These are phyloP conservation scores for Strix uralensis DNA, from an alignment of 2,113 vertebrate genomes.

Conservation along the genomic window DNA sequence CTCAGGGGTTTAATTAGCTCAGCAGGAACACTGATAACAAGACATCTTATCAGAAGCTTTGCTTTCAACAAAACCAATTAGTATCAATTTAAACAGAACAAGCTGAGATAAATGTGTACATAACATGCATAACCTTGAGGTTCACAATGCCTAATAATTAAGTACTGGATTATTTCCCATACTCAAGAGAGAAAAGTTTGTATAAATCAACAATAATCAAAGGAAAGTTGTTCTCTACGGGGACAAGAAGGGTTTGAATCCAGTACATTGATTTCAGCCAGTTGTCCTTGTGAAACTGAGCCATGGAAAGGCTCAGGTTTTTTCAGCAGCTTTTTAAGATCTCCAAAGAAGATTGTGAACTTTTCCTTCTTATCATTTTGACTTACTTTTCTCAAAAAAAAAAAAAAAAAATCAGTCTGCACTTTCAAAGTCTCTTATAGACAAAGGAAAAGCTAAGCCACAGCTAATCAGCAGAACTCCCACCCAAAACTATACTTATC, in stretches of 20 bases:
- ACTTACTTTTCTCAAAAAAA: not conserved
- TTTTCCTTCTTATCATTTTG: not conserved
- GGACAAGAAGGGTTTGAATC: not conserved
- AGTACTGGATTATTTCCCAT: slow-evolving; percentile 26
- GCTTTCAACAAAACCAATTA: slow-evolving; percentile 44
- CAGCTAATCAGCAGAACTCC: not conserved
- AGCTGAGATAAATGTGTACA: not conserved
- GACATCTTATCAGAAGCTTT: slow-evolving; percentile 36
- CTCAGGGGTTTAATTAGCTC: slow-evolving; percentile 9
- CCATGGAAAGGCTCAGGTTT: not conserved
- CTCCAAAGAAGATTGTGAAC: not conserved
- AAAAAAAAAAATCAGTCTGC: not conserved
- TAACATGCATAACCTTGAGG: slow-evolving; percentile 25
- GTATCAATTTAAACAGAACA: slow-evolving; percentile 40
- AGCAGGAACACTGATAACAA: not conserved
- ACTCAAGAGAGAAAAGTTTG: not conserved
- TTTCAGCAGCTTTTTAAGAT: not conserved
- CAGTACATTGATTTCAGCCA: slow-evolving; percentile 5
- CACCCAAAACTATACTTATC: not conserved
- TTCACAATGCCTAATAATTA: slow-evolving; percentile 25
- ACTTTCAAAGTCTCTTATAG: not conserved
- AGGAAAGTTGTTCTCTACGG: not conserved
- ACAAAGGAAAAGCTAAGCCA: not conserved
- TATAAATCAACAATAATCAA: slow-evolving; percentile 32
- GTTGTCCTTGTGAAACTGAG: not conserved